Percentiles rank a stretch among this genome's conserved stretches.
Evolutionary conservation across 2,113 vertebrate genomes (phyloP).

Genomic region (Alethe castanea): DNA sequence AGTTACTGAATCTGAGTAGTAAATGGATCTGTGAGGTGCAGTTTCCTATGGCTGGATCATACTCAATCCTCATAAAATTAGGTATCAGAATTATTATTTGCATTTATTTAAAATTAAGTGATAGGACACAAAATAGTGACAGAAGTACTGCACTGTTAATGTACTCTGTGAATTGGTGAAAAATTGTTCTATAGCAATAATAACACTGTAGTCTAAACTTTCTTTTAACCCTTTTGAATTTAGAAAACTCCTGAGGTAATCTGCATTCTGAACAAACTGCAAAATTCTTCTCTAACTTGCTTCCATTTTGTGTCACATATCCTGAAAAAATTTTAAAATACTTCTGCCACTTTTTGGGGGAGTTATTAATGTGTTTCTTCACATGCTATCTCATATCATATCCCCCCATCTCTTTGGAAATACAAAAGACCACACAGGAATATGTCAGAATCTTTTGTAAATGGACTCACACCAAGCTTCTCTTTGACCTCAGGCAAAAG

Average conservation of each 20-base stretch:
- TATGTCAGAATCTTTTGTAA: neutral
- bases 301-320: neutral
- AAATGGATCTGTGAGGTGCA: neutral
- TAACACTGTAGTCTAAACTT: neutral
- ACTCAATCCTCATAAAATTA: neutral
- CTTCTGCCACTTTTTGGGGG: neutral
- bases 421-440: neutral
- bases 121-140: neutral
- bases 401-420: neutral
- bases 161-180: neutral
- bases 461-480: neutral
- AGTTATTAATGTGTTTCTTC: neutral
- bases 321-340: neutral
- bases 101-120: neutral
- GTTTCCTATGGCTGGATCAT: neutral
- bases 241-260: neutral
- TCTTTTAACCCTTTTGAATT: neutral
- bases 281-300: neutral
- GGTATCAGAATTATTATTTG: neutral
- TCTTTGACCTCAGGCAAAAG: neutral
- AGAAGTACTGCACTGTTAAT: neutral
- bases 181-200: neutral
- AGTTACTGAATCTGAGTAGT: neutral
- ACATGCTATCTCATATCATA: neutral
- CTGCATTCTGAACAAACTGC: neutral